These are phyloP conservation scores for Portunus trituberculatus DNA, from an alignment of 1,140 invertebrate genomes.

Conservation along the genomic window DNA sequence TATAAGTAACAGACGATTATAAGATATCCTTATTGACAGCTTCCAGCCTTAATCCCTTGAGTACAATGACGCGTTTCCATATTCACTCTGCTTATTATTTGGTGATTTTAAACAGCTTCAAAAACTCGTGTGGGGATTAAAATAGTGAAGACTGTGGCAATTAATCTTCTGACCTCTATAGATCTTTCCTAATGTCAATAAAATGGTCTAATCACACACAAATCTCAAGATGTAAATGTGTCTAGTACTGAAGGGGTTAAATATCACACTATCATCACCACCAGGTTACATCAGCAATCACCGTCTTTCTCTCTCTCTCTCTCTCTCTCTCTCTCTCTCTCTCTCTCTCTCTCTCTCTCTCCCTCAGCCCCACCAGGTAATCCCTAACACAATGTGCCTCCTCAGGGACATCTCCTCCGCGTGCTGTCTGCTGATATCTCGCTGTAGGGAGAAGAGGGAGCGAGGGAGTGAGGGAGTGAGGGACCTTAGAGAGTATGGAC, in stretches of 20 bases:
- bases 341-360: neutral
- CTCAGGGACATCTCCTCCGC: constrained; percentile 2
- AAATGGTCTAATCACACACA: too few relatives aligned
- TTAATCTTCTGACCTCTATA: too few relatives aligned
- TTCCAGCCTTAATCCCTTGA: too few relatives aligned
- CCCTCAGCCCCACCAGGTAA: neutral
- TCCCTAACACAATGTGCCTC: constrained; percentile 32
- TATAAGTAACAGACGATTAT: too few relatives aligned
- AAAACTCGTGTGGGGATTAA: too few relatives aligned
- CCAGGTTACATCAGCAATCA: neutral
- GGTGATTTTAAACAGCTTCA: too few relatives aligned
- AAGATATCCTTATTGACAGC: neutral
- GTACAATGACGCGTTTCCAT: too few relatives aligned
- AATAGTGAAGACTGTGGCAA: too few relatives aligned
- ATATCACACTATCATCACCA: neutral
- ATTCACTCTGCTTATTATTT: too few relatives aligned
- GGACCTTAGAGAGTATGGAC: neutral
- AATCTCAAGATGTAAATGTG: too few relatives aligned
- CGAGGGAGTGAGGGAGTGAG: neutral
- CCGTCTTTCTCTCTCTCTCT: neutral
- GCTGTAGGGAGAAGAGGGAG: neutral
- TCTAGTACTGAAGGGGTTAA: too few relatives aligned
- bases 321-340: neutral
- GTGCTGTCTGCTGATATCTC: constrained; percentile 16
- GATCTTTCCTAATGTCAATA: too few relatives aligned